Evolutionary conservation across 2,888 invertebrate species (phyloP), one percentile per base, ranked within the genome.

Genomic region (Dexiosoma caninum): DNA sequence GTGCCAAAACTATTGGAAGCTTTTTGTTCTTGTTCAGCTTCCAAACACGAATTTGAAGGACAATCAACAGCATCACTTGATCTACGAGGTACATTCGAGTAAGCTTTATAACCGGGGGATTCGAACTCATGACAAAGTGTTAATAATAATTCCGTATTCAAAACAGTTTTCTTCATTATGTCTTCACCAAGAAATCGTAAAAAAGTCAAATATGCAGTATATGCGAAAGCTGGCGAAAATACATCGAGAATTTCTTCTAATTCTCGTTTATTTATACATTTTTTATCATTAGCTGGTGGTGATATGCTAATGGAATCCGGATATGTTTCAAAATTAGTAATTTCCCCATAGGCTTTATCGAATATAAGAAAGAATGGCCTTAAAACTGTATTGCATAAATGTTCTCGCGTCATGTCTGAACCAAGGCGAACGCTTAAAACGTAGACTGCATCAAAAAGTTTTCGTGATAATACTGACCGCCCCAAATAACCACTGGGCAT

Each of bases 221-320:
- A 94, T 0, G 98, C 98, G 78, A 98, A 91, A 87, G 95, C 95
- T 2, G 95, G 93, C 16, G 95, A 95, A 88, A 98, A 97, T 0
- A 97, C 96, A 86, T 93, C 91, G 44, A 93, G 92, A 30, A 98
- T 91, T 90, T 98, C 97, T 84, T 95, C 94, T 85, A 94, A 91
- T 0, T 94, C 95, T 2, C 89, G 86, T 53, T 87, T 85, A 49
- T 83, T 81, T 37, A 83, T 42, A 55, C 84, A 84, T 16, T 86
- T 77, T 78, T 0, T 79, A 46, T 2, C 71, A 27, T 78, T 74
- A 12, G 83, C 80, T 0, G 84, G 85, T 6, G 86, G 86, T 14
- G 85, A 84, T 49, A 86, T 81, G 89, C 90, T 57, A 78, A 66
- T 74, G 0, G 74, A 72, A 4, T 85, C 82, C 9, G 89, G 89